A percentile compares a stretch with the other conserved stretches of the same genome.
Conservation (phyloP, 2,113 vertebrate species). For the Ptilonorhynchus violaceus region DNA sequence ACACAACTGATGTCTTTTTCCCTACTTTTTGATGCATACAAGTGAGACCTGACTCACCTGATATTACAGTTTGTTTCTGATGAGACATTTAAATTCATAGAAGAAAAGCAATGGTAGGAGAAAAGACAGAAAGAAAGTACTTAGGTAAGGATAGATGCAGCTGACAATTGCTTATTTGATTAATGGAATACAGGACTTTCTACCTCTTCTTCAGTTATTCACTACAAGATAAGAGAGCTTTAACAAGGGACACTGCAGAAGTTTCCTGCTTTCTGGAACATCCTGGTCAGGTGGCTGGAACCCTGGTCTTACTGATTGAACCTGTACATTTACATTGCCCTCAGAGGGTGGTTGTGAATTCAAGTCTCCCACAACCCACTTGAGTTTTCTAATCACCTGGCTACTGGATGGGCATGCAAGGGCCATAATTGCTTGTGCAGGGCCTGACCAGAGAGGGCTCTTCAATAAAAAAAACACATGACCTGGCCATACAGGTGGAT, state of each 20-base stretch:
- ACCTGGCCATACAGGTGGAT: not conserved
- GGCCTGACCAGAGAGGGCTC: not conserved
- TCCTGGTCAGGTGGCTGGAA: not conserved
- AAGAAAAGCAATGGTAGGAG: not conserved
- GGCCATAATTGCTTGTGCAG: not conserved
- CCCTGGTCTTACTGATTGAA: not conserved
- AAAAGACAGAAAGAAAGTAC: not conserved
- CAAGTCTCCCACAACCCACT: not conserved
- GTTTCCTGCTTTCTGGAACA: not conserved
- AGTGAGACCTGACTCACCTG: not conserved
- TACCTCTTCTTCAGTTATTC: not conserved
- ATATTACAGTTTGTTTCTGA: not conserved
- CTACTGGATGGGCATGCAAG: not conserved
- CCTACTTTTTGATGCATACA: not conserved
- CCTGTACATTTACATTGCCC: not conserved
- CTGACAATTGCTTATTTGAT: not conserved
- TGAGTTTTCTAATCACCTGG: not conserved
- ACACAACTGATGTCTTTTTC: not conserved
- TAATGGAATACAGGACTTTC: not conserved
- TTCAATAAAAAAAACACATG: fast-evolving
- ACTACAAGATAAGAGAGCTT: not conserved
- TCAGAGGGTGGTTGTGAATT: not conserved
- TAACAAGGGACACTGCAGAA: not conserved
- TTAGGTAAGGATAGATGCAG: not conserved
- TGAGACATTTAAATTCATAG: not conserved